phyloP scores from a whole-genome alignment of 2,888 invertebrate genomes.

The Nemoura dubitans region DNA sequence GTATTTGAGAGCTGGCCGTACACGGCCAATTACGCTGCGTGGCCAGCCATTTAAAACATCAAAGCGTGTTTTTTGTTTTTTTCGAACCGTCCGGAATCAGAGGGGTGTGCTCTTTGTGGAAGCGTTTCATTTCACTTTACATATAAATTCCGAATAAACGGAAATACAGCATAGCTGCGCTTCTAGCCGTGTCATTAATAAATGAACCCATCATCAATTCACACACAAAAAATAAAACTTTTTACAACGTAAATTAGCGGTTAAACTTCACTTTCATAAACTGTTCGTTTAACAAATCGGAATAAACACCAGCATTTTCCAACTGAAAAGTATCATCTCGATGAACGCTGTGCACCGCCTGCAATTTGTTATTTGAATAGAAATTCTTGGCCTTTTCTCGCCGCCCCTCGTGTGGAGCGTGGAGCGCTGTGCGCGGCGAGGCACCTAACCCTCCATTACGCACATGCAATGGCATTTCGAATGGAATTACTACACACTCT shows the following conservation, averaged over 20 bases:
- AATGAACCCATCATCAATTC: constrained; percentile 8
- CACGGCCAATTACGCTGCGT: background rate
- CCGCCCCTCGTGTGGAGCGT: background rate
- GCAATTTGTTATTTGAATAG: constrained; percentile 15
- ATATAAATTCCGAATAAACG: constrained; percentile 16
- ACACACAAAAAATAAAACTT: constrained; percentile 8
- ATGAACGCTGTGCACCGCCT: constrained; percentile 18
- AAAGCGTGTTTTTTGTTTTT: background rate
- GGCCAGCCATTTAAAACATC: background rate
- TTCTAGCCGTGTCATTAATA: background rate
- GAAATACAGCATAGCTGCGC: background rate
- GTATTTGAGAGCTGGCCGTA: background rate
- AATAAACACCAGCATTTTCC: background rate
- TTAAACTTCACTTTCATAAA: constrained; percentile 23
- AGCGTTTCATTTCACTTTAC: background rate
- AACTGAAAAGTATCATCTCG: constrained; percentile 1
- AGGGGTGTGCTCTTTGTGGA: background rate
- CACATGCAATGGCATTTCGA: background rate
- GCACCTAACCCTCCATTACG: background rate
- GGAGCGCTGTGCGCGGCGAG: background rate
- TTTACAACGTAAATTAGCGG: constrained; percentile 16
- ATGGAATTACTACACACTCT: background rate
- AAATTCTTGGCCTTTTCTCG: background rate
- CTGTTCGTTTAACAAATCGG: constrained; percentile 22
- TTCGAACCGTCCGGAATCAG: background rate